Evolutionary conservation across 2,888 invertebrate species (phyloP), one percentile per base, ranked within the genome.

Genomic region (Portevinia maculata): DNA sequence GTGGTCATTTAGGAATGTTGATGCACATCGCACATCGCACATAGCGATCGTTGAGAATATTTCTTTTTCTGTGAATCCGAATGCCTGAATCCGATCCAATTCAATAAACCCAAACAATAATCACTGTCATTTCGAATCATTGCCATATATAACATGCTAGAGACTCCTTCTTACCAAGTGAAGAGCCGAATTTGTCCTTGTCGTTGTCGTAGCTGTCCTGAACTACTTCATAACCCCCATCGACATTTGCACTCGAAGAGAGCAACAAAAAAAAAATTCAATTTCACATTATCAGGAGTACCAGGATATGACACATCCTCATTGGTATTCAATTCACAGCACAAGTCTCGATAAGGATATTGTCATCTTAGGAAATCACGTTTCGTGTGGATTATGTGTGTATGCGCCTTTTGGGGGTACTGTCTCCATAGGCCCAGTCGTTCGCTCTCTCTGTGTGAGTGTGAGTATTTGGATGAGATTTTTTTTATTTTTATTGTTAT

Each of bases 101-200:
- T 83, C 83, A 83, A 83, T 83, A 83, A 83, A 83, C 83, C 83
- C 78, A 83, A 83, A 83, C 83, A 83, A 83, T 83, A 83, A 83
- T 83, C 83, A 83, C 83, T 73, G 83, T 78, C 83, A 83, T 83
- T 78, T 83, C 78, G 78, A 83, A 67, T 83, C 83, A 83, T 83
- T 83, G 83, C 73, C 71, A 76, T 57, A 44, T 44, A 44, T 9
- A 62, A n/a, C 37, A 39, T 52, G 34, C 19, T 37, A 39, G 32
- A 9, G 41, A 19, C 59, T n/a, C 30, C 15, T 53, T 30, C 41
- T 19, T 19, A 8, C 6, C 4, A 3, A 57, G 41, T 44, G 55
- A 59, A 50, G 73, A 74, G 53, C 62, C 74, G 62, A 55, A 39
- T 57, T 39, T 32, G 41, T 46, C 55, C n/a, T 39, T n/a, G 15